phyloP scores from a whole-genome alignment of 2,888 invertebrate species.

The Boloria euphrosyne region DNA sequence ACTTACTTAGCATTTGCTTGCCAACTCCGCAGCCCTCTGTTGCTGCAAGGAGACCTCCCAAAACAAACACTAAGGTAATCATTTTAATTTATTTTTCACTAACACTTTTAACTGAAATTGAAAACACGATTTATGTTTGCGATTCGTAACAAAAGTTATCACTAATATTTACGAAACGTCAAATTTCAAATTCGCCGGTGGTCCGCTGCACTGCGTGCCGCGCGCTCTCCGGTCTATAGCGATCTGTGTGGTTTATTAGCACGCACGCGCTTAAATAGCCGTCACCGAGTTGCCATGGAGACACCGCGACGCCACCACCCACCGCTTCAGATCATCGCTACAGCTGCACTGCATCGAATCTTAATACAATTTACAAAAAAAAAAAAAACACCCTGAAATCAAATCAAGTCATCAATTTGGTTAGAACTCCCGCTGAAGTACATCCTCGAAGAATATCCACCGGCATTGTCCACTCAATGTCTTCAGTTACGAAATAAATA shows the following conservation, averaged over 20 bases:
- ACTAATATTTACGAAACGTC: conserved; percentile 81
- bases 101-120: conserved; percentile 69
- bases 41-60: conserved; percentile 70
- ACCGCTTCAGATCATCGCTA: conserved; percentile 30
- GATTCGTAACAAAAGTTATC: conserved; percentile 79
- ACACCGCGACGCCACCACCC: conserved; percentile 68
- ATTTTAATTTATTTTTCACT: conserved; percentile 68
- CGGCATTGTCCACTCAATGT: conserved; percentile 52
- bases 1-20: conserved; percentile 78
- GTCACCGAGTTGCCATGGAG: conserved; percentile 68
- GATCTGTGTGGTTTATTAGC: conserved; percentile 56
- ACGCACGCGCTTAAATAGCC: conserved; percentile 67
- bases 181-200: conserved; percentile 67
- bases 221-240: conserved; percentile 76
- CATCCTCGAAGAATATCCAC: conserved; percentile 36
- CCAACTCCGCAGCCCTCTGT: conserved; percentile 76
- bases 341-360: conserved; percentile 27
- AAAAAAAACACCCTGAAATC: conserved; percentile 32
- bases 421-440: conserved; percentile 16
- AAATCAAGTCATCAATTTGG: conserved; percentile 14
- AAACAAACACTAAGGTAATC: conserved; percentile 80
- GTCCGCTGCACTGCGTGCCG: conserved; percentile 78
- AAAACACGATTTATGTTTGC: conserved; percentile 65
- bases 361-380: conserved; percentile 21
- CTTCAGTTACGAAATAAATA: conserved; percentile 66